Evolutionary conservation across 2,797 vertebrate species (phyloP), one percentile per base, ranked within the genome.

Genomic region (Chromobotia macracanthus): DNA sequence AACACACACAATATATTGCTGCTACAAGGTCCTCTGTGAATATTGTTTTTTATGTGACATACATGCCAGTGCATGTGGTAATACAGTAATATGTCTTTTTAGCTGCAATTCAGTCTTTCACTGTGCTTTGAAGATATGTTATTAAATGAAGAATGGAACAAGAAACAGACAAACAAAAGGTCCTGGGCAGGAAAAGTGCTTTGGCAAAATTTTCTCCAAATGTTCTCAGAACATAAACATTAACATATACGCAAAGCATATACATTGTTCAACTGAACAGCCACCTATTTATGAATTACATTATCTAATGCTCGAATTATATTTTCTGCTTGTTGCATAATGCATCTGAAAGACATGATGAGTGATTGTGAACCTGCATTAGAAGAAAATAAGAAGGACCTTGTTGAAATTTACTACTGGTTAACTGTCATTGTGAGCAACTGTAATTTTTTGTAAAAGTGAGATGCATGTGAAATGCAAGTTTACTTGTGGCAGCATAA

Each of bases 341-440:
- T 60, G 21, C 21, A 28, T 67, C 16, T 19, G 13, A 50, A 38
- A 35, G 35, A 28, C 19, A 18, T n/a, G n/a, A n/a, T n/a, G 16
- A 16, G 28, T 5, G 38, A 63, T n/a, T n/a, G 60, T 38, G 31
- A 63, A 63, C 3, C 3, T 35, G 60, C 28, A 63, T 35, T 18
- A 64, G n/a, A 64, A 18, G 16, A 35, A 64, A 12, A 5, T 23
- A 76, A 58, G 35, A 12, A 68, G 13, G 75, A 38, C 66, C 28
- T 35, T 48, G 38, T 38, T 66, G 48, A 73, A 19, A 46, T 31
- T 18, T 67, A 41, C 25, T 31, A 48, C 23, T 58, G 18, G 63
- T 58, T 48, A 9, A 46, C 58, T 23, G 18, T 48, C 31, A 44
- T 23, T 23, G 21, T 65, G 46, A 53, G 21, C 12, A 19, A 21